These are phyloP conservation scores for Meliscaeva auricollis DNA, from an alignment of 2,888 invertebrate genomes.

Conservation along the genomic window DNA sequence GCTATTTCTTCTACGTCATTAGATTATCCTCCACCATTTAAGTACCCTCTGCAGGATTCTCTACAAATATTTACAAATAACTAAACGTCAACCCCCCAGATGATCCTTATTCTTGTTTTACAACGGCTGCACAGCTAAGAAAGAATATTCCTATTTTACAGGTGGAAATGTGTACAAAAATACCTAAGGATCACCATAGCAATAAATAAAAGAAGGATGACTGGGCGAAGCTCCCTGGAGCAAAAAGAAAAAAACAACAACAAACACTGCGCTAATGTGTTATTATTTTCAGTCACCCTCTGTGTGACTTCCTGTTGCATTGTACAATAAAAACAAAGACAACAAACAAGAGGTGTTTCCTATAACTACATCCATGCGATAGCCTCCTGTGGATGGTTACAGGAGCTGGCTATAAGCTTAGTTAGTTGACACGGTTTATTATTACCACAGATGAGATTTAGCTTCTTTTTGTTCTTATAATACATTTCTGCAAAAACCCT, in stretches of 20 bases:
- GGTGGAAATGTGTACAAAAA: slow-evolving; percentile 69
- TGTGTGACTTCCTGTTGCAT: slow-evolving; percentile 52
- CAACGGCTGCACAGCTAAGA: neutral
- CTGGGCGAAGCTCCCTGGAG: slow-evolving; percentile 29
- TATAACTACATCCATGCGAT: neutral
- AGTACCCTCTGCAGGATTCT: slow-evolving; percentile 36
- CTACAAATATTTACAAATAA: slow-evolving; percentile 68
- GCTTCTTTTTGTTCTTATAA: slow-evolving; percentile 42
- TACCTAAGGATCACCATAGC: slow-evolving; percentile 66
- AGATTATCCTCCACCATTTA: slow-evolving; percentile 39
- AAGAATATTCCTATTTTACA: slow-evolving; percentile 46
- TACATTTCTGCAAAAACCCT: neutral
- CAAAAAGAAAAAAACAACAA: neutral
- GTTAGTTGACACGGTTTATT: slow-evolving; percentile 70
- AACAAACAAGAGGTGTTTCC: slow-evolving; percentile 19
- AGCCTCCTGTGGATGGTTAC: neutral
- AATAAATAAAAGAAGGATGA: slow-evolving; percentile 66
- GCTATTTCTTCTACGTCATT: slow-evolving; percentile 72
- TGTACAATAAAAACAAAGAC: slow-evolving; percentile 23
- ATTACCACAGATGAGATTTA: slow-evolving; percentile 73
- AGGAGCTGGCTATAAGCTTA: neutral
- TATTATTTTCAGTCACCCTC: slow-evolving; percentile 61
- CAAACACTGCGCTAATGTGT: slow-evolving; percentile 60
- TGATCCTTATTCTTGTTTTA: slow-evolving; percentile 8
- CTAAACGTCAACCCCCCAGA: slow-evolving; percentile 35